A percentile compares a stretch with the other conserved stretches of the same genome.
Conservation (phyloP, 1,140 invertebrate species). For the Cyclargus thomasi region DNA sequence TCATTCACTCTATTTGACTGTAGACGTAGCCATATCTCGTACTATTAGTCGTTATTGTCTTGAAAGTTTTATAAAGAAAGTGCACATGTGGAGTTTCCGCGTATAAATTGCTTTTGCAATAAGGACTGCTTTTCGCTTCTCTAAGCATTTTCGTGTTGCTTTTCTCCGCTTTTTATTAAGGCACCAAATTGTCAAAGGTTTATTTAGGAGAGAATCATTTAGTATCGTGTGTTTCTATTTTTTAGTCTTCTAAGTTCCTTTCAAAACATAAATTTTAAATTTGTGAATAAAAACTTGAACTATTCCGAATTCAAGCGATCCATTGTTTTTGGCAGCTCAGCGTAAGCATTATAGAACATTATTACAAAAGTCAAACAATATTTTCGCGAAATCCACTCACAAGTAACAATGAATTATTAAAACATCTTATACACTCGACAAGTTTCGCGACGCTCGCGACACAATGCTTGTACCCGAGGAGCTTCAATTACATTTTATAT, state of each 20-base stretch:
- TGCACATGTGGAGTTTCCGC: slow-evolving; percentile 12
- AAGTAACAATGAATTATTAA: too few relatives aligned
- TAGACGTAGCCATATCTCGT: background rate
- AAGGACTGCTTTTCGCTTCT: slow-evolving; percentile 8
- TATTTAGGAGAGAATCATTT: background rate
- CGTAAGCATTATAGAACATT: too few relatives aligned
- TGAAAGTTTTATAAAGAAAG: slow-evolving; percentile 6
- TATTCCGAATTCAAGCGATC: too few relatives aligned
- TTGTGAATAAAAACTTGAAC: too few relatives aligned
- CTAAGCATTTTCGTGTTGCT: slow-evolving; percentile 13
- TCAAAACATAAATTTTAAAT: too few relatives aligned
- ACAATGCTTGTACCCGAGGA: background rate
- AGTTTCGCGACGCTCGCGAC: background rate
- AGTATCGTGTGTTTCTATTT: background rate
- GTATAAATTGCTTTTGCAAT: slow-evolving; percentile 14
- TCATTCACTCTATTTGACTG: background rate
- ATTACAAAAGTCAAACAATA: background rate
- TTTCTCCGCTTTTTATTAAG: background rate
- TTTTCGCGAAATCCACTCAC: background rate
- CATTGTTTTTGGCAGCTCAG: too few relatives aligned
- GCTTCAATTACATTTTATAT: background rate
- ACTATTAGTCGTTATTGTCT: slow-evolving; percentile 8
- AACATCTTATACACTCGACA: background rate
- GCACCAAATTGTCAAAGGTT: slow-evolving; percentile 10
- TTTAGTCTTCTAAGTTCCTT: background rate